Conservation (phyloP, 2,113 vertebrate genomes). For the Galbula dea region DNA sequence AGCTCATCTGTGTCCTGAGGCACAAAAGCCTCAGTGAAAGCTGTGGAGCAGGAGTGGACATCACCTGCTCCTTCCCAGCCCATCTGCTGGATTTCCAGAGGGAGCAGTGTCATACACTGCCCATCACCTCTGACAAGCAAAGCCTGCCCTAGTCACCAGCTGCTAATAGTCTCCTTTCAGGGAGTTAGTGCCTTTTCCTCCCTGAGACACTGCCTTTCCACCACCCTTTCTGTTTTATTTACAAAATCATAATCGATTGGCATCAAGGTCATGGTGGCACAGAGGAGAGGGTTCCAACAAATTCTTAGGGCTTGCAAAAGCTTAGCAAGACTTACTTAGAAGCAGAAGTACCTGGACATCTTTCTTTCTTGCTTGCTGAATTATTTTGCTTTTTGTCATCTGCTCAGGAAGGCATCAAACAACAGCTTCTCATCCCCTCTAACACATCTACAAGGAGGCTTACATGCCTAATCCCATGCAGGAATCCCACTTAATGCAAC, state of each 20-base stretch:
- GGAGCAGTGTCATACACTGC: background rate
- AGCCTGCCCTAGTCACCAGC: background rate
- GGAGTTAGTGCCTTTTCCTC: background rate
- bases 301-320: background rate
- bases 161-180: background rate
- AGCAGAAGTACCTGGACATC: background rate
- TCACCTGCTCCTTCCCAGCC: background rate
- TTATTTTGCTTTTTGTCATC: background rate
- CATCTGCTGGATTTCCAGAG: background rate
- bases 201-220: background rate
- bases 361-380: background rate
- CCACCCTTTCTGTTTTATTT: background rate
- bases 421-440: background rate
- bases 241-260: background rate
- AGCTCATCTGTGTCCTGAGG: background rate
- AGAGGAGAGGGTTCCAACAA: background rate
- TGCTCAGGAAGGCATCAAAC: background rate
- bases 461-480: background rate
- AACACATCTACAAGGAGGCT: background rate
- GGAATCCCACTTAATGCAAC: background rate
- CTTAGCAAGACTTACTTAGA: background rate
- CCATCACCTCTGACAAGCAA: background rate
- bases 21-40: background rate
- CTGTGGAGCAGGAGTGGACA: background rate
- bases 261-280: background rate